Evolutionary conservation across 1,140 invertebrate species (phyloP).

Genomic region (Drosophila ogumai): DNA sequence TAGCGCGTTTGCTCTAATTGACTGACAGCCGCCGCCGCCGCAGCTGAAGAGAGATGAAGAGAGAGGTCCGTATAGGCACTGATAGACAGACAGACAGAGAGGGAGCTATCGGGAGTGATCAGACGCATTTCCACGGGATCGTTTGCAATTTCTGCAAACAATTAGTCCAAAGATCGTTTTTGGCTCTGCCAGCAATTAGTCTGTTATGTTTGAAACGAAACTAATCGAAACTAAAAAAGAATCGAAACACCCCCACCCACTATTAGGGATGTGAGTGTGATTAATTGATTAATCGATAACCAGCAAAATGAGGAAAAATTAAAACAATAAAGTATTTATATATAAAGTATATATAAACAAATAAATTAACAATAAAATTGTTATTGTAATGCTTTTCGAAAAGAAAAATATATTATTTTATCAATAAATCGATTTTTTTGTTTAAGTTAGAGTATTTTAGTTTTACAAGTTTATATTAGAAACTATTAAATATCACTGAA

Average conservation of each 20-base stretch:
- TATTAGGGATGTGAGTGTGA: constrained; percentile 10
- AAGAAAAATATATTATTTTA: no score
- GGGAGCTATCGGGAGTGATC: constrained; percentile 21
- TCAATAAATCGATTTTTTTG: no score
- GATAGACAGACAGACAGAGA: constrained; percentile 2
- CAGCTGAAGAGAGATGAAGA: background rate
- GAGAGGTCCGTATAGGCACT: constrained; percentile 4
- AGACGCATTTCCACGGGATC: constrained; percentile 27
- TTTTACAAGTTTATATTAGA: no score
- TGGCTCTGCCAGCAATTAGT: constrained; percentile 45
- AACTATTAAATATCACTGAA: no score
- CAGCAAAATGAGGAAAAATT: background rate
- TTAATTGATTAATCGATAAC: constrained; percentile 1
- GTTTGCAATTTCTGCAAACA: constrained; percentile 44
- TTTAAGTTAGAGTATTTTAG: no score
- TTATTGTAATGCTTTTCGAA: no score
- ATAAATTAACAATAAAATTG: no score
- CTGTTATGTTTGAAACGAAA: constrained; percentile 25
- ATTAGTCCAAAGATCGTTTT: constrained; percentile 50
- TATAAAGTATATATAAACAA: background rate
- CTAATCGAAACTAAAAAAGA: constrained; percentile 7
- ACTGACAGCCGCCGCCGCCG: constrained; percentile 30
- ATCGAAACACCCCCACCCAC: constrained; percentile 17
- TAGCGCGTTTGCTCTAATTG: constrained; percentile 54
- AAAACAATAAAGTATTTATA: background rate